A percentile compares a stretch with the other conserved stretches of the same genome.
These are phyloP conservation scores for Coremacera marginata DNA, from an alignment of 2,888 invertebrate species.

Conservation along the genomic window DNA sequence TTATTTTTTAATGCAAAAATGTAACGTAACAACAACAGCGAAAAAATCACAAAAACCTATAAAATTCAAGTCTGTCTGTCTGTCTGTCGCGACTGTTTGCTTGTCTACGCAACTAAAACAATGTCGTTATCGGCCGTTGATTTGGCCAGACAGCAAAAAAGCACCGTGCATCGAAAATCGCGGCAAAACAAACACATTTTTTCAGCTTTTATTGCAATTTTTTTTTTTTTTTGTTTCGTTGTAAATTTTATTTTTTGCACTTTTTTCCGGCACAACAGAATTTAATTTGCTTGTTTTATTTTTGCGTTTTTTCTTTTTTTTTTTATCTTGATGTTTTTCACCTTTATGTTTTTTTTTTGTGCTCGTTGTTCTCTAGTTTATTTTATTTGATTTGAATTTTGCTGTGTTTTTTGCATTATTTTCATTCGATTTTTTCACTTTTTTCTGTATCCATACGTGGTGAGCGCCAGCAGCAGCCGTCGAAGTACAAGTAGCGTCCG, in stretches of 20 bases:
- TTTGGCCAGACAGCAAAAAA: neutral
- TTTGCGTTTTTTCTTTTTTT: slow-evolving; percentile 9
- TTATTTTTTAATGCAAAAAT: no score
- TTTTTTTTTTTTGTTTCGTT: neutral
- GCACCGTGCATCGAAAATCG: slow-evolving; percentile 9
- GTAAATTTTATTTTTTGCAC: slow-evolving; percentile 25
- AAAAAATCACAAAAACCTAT: neutral
- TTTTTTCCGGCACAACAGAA: slow-evolving; percentile 26
- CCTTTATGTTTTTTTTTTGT: neutral
- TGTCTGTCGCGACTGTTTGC: neutral
- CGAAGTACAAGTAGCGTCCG: slow-evolving; percentile 23
- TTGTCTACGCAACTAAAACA: neutral
- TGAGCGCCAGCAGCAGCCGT: slow-evolving; percentile 22
- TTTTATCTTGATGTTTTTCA: neutral
- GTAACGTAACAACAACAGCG: no score
- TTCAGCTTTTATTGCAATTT: neutral
- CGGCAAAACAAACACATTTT: slow-evolving; percentile 32
- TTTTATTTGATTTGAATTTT: slow-evolving; percentile 42
- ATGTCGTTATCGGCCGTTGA: neutral
- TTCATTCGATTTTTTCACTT: slow-evolving; percentile 34
- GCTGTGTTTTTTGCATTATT: slow-evolving; percentile 26
- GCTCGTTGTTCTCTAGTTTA: slow-evolving; percentile 12
- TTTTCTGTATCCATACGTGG: slow-evolving; percentile 34
- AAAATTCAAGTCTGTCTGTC: slow-evolving; percentile 1
- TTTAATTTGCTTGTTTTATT: slow-evolving; percentile 13